Conservation (phyloP, 2,888 invertebrate genomes). For the Dorcus hopei region DNA sequence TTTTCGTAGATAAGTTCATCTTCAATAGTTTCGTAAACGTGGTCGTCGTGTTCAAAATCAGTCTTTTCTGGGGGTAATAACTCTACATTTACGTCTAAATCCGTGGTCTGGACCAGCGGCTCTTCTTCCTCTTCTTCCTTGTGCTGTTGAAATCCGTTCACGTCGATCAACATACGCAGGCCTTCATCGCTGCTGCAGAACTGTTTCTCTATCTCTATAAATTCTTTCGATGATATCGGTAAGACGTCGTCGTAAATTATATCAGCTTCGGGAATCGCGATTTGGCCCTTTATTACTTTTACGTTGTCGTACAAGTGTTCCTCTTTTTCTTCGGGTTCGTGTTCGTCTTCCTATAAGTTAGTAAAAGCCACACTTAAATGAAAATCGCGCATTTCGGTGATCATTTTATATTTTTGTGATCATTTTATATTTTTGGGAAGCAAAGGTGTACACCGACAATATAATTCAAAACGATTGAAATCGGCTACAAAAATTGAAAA, state of each 20-base stretch:
- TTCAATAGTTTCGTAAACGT: constrained; percentile 8
- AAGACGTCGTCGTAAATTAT: constrained; percentile 13
- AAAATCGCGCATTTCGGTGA: background rate
- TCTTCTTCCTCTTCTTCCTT: background rate
- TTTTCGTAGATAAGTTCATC: constrained; percentile 6
- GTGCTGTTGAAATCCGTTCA: background rate
- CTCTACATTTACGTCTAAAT: constrained; percentile 5
- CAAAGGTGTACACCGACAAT: too few relatives aligned
- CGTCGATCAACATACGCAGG: background rate
- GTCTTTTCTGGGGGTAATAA: constrained; percentile 1
- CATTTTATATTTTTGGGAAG: too few relatives aligned
- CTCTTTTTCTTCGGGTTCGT: constrained; percentile 26
- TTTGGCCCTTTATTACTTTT: constrained; percentile 20
- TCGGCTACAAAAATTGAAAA: too few relatives aligned
- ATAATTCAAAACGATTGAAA: too few relatives aligned
- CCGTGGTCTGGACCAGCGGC: background rate
- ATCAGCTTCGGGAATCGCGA: constrained; percentile 11
- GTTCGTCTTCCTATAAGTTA: constrained; percentile 43
- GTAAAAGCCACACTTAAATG: constrained; percentile 16
- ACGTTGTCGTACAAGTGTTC: constrained; percentile 36
- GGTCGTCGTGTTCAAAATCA: constrained; percentile 3
- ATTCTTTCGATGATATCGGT: constrained; percentile 28
- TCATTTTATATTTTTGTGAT: too few relatives aligned
- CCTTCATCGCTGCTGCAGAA: background rate
- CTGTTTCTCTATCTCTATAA: constrained; percentile 38